Evolutionary conservation across 2,113 vertebrate species (phyloP).

Genomic region (human (Homo sapiens)): GRCh38 chr17:49328001-49328500

Average conservation of each 20-base stretch:
- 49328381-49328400: neutral
- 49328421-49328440: too few relatives aligned
- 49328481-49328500: too few relatives aligned
- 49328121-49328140: neutral
- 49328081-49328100: neutral
- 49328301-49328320: neutral
- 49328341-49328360: neutral
- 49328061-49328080: neutral
- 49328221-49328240: neutral
- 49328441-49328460: too few relatives aligned
- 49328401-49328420: too few relatives aligned
- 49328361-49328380: neutral
- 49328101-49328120: neutral
- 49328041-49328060: neutral
- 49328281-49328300: neutral
- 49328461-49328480: too few relatives aligned
- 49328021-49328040: neutral
- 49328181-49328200: neutral
- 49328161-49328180: neutral
- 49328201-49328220: neutral
- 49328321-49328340: neutral
- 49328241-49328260: neutral
- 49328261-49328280: neutral
- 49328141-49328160: neutral
- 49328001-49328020: too few relatives aligned